phyloP scores from a whole-genome alignment of 2,113 vertebrate genomes.

The Numida meleagris region DNA sequence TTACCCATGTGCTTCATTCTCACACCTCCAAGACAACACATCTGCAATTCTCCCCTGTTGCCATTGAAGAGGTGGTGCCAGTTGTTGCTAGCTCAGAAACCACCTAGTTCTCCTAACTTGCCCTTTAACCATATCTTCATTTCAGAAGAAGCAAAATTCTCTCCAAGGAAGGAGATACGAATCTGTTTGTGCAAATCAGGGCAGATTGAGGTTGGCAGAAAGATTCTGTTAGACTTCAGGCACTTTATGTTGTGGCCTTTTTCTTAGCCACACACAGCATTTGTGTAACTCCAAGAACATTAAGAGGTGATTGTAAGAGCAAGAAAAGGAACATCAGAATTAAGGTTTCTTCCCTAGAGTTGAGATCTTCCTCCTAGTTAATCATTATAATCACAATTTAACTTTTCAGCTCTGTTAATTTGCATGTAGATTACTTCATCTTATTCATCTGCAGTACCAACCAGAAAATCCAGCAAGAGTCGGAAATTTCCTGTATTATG shows the following conservation, averaged over 20 bases:
- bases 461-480: too few relatives aligned
- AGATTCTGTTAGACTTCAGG: background rate
- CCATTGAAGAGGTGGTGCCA: background rate
- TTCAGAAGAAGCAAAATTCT: background rate
- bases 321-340: background rate
- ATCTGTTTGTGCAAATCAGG: background rate
- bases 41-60: background rate
- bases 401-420: background rate
- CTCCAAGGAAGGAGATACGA: too few relatives aligned
- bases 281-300: background rate
- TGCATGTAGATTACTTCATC: background rate
- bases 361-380: background rate
- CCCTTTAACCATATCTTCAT: background rate
- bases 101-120: background rate
- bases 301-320: background rate
- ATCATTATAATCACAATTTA: background rate
- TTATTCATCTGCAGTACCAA: background rate
- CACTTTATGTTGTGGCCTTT: background rate
- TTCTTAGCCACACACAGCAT: background rate
- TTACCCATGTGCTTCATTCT: background rate
- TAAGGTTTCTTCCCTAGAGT: background rate
- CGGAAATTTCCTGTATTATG: too few relatives aligned
- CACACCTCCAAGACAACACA: background rate
- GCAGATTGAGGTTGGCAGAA: background rate
- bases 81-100: background rate